Percentiles rank a stretch among this genome's conserved stretches.
Conservation (phyloP, 1,140 invertebrate species). For the Leucophenga varia region DNA sequence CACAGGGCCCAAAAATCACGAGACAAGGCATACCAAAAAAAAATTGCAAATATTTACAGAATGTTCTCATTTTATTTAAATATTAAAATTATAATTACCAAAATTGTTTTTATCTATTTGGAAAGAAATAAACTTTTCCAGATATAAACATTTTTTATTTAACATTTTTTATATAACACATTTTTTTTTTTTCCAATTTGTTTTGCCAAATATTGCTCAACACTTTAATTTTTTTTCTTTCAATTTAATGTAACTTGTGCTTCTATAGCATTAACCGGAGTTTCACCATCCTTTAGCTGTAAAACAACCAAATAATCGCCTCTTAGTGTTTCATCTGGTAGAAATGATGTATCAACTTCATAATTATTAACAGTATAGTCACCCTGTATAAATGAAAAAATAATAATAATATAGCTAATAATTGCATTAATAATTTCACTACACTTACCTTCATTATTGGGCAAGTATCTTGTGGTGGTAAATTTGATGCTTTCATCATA, state of each 20-base stretch:
- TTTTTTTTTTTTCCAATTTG: neutral
- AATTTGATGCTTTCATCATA: slow-evolving; percentile 23
- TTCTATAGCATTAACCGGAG: slow-evolving; percentile 22
- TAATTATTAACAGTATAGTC: slow-evolving; percentile 34
- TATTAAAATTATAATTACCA: no score
- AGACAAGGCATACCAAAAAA: no score
- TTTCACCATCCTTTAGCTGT: slow-evolving; percentile 20
- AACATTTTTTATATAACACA: neutral
- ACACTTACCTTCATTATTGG: slow-evolving; percentile 30
- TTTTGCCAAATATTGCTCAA: neutral
- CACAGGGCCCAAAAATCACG: no score
- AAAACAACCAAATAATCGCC: slow-evolving; percentile 30
- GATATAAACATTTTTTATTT: neutral
- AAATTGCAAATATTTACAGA: no score
- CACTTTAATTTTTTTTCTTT: neutral
- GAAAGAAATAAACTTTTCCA: no score
- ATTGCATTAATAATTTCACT: slow-evolving; percentile 5
- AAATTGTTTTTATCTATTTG: no score
- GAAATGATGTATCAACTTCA: slow-evolving; percentile 36
- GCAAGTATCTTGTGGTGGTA: slow-evolving; percentile 30
- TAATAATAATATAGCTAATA: no score
- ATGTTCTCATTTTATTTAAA: no score
- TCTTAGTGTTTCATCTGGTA: slow-evolving; percentile 35
- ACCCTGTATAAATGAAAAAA: no score
- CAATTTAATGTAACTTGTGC: slow-evolving; percentile 20